Base-by-base conservation (phyloP, 64 coral and sea anemone genomes). In the Dendrophyllia cribrosa region DNA sequence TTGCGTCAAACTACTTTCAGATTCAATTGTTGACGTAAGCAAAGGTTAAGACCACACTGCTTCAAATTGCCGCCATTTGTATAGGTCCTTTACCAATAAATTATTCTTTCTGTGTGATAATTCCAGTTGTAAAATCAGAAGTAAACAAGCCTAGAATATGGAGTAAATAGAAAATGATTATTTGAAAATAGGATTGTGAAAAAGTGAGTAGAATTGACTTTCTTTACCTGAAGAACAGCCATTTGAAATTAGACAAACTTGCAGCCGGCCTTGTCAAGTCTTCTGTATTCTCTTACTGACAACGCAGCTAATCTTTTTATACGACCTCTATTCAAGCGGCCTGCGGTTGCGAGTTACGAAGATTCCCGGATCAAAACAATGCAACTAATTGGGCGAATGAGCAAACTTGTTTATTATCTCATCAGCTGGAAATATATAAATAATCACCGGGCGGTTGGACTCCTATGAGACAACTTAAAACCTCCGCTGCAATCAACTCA, bases 391-490 rank as follows among this genome's bases (percentile, higher is more conserved):
- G 92, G 92, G 45, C 25, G 50, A 82, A 59, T n/a, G 67, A 59
- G 78, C 70, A 83, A 89, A 89, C 58, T 94, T 84, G 87, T 94
- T 93, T 94, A 89, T 88, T 94, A 94, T 89, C 87, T 89, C 87
- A 94, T 75, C 92, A 94, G 87, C 92, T 88, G 86, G 92, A 94
- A 84, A 94, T 94, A 94, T 74, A 87, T 89, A 89, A 94, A 94
- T 94, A 89, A 88, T 83, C 86, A 76, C 46, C 58, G 82, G 92
- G 92, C 59, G 92, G 86, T 88, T 63, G 70, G 51, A 73, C 51
- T 68, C 52, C 79, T 61, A 50, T 64, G 23, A 83, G 59, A 63
- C 86, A 88, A 88, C 86, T 82, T 94, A 82, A 78, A 94, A 84
- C 25, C 58, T 68, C 15, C 15, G 19, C 80, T 50, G 62, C 62